Percentiles rank a stretch among this genome's conserved stretches.
These are phyloP conservation scores for Rana temporaria DNA, from an alignment of 2,113 vertebrate genomes.

Conservation along the genomic window DNA sequence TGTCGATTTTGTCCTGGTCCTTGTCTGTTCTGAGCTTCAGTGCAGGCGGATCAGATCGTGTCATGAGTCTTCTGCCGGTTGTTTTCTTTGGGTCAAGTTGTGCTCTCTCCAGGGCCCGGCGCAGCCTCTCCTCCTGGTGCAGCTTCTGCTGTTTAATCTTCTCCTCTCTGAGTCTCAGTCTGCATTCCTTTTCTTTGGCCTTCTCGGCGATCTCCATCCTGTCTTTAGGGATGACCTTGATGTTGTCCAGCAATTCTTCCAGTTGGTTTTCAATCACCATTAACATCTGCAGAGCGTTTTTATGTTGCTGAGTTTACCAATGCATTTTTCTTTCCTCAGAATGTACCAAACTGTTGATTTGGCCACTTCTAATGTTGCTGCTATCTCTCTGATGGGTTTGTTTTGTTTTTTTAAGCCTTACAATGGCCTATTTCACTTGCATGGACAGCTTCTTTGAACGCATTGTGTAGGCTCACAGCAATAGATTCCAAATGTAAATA, in stretches of 20 bases:
- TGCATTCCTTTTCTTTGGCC: constrained; percentile 81
- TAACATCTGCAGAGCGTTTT: constrained; percentile 77
- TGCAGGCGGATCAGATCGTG: constrained; percentile 70
- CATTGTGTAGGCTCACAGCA: too few species aligned
- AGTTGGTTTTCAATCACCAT: constrained; percentile 77
- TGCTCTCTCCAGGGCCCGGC: constrained; percentile 75
- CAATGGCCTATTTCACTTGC: too few species aligned
- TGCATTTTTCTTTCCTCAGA: too few species aligned
- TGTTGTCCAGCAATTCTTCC: constrained; percentile 72
- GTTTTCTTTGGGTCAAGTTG: constrained; percentile 63
- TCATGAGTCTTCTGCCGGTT: constrained; percentile 69
- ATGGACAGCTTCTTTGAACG: too few species aligned
- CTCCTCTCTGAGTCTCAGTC: constrained; percentile 82
- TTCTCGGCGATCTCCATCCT: constrained; percentile 74
- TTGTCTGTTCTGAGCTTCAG: constrained; percentile 63
- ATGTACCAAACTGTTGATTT: too few species aligned
- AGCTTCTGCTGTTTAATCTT: constrained; percentile 73
- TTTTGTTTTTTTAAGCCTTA: too few species aligned
- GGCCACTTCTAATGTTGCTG: too few species aligned
- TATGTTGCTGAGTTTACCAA: too few species aligned
- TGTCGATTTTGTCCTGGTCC: constrained; percentile 59
- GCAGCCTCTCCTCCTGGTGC: constrained; percentile 81
- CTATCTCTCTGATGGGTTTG: too few species aligned
- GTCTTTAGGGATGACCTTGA: constrained; percentile 71
- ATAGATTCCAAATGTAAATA: too few species aligned